Evolutionary conservation across 2,797 vertebrate species (phyloP).

Genomic region (Eulemur mongoz): DNA sequence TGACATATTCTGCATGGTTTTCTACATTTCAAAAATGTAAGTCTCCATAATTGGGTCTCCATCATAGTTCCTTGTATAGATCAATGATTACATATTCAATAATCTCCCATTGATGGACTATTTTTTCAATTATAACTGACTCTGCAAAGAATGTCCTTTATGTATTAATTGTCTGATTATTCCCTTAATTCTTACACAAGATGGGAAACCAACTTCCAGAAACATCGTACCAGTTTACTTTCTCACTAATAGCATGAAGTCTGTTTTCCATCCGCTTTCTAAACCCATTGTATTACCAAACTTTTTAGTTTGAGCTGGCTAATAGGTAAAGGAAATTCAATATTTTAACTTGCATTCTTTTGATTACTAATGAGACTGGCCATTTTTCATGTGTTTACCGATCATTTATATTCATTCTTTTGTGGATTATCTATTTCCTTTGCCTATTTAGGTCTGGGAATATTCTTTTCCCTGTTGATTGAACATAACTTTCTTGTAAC

Average conservation of each 20-base stretch:
- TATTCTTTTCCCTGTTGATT: neutral
- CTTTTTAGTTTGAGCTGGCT: neutral
- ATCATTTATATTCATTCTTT: neutral
- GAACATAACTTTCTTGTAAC: neutral
- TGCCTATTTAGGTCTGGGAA: neutral
- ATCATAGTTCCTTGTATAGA: neutral
- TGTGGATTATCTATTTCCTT: neutral
- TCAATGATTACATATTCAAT: neutral
- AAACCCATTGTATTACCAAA: neutral
- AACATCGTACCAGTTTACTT: neutral
- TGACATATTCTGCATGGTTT: neutral
- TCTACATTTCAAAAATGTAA: constrained; percentile 22
- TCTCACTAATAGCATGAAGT: neutral
- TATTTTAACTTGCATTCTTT: neutral
- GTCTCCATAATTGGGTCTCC: neutral
- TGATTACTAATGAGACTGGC: neutral
- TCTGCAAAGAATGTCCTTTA: constrained; percentile 12
- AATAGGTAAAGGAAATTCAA: neutral
- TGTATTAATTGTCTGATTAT: constrained; percentile 5
- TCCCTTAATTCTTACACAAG: constrained; percentile 1
- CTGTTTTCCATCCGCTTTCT: neutral
- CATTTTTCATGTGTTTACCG: neutral
- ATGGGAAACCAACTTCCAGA: neutral
- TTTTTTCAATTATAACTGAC: constrained; percentile 29
- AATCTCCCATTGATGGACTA: neutral